Percentiles rank a stretch among this genome's conserved stretches.
Evolutionary conservation across 2,113 vertebrate genomes (phyloP).

Genomic region (Gobio gobio): DNA sequence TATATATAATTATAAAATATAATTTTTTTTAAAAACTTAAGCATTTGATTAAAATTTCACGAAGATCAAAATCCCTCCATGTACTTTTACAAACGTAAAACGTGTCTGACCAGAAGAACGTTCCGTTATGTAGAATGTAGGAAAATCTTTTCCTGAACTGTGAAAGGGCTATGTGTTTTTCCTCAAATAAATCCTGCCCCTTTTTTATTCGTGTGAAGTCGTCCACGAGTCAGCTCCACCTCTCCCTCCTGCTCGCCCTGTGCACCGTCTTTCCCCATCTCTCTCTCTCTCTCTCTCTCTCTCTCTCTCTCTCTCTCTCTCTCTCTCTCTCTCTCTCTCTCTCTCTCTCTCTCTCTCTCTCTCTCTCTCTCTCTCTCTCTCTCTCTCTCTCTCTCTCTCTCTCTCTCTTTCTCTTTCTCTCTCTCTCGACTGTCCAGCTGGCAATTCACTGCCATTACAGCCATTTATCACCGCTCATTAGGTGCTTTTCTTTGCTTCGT

Average conservation of each 20-base stretch:
- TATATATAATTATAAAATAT: too few species aligned
- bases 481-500: conserved; percentile 20
- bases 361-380: conserved; percentile 41
- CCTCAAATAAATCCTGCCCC: conserved; percentile 69
- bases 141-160: conserved; percentile 59
- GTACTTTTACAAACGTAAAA: conserved; percentile 10
- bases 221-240: conserved; percentile 55
- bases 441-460: conserved; percentile 61
- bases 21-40: too few species aligned
- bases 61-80: neutral
- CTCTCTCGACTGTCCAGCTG: conserved; percentile 68
- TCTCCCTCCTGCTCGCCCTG: conserved; percentile 44
- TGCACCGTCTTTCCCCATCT: conserved; percentile 24
- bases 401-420: conserved; percentile 30
- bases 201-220: conserved; percentile 52
- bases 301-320: conserved; percentile 33
- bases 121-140: conserved; percentile 48
- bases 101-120: neutral
- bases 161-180: conserved; percentile 75
- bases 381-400: conserved; percentile 28
- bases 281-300: neutral
- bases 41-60: neutral
- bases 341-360: conserved; percentile 26
- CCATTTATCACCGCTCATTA: conserved; percentile 58
- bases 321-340: conserved; percentile 36